Percentiles rank a stretch among this genome's conserved stretches.
Evolutionary conservation across 2,113 vertebrate genomes (phyloP).

Genomic region (Acanthisitta chloris): DNA sequence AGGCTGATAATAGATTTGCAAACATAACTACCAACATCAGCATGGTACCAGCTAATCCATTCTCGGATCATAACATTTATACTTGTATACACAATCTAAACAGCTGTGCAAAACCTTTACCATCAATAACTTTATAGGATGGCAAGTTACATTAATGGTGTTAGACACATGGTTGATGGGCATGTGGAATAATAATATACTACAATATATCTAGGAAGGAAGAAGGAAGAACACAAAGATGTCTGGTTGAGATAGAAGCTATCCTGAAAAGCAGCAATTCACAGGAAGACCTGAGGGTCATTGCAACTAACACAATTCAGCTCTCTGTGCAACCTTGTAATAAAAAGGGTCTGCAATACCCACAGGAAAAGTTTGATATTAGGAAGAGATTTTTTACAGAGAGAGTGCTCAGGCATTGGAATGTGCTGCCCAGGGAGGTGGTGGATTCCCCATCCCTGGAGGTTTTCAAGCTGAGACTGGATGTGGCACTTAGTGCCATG

Average conservation of each 20-base stretch:
- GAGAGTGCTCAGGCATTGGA: too few species aligned
- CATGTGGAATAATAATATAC: neutral
- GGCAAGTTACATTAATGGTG: neutral
- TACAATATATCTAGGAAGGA: neutral
- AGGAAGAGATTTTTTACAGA: too few species aligned
- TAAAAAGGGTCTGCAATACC: neutral
- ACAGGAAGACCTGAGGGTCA: neutral
- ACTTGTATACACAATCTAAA: neutral
- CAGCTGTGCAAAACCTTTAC: neutral
- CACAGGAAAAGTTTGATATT: too few species aligned
- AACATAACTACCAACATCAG: neutral
- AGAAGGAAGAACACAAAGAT: neutral
- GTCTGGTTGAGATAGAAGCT: neutral
- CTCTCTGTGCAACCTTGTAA: neutral
- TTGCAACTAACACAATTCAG: neutral
- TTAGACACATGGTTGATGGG: neutral
- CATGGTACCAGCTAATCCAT: neutral
- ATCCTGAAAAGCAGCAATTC: neutral
- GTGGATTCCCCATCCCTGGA: too few species aligned
- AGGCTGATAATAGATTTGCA: neutral
- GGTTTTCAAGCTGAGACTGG: too few species aligned
- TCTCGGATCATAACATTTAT: fast-evolving
- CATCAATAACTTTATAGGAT: neutral
- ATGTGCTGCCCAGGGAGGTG: too few species aligned
- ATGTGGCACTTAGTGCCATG: too few species aligned